These are phyloP conservation scores for Cephalopachus bancanus DNA, from an alignment of 2,797 vertebrate species.

Conservation along the genomic window DNA sequence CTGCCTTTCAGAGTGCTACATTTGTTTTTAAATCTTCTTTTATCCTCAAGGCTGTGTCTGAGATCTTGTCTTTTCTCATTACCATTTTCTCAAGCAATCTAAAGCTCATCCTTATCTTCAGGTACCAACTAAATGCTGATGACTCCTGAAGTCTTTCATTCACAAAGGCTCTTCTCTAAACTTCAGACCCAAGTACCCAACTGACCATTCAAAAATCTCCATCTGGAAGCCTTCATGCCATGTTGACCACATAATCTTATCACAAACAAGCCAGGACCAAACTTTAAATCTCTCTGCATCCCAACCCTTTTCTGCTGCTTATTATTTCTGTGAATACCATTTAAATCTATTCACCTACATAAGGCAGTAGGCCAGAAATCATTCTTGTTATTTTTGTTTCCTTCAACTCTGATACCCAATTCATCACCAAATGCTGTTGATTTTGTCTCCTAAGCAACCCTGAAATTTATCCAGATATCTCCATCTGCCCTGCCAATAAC, in stretches of 20 bases:
- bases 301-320: neutral
- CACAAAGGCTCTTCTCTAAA: neutral
- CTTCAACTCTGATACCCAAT: neutral
- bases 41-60: neutral
- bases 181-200: neutral
- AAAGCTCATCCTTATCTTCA: neutral
- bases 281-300: neutral
- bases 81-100: neutral
- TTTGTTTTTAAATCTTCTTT: neutral
- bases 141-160: too few species aligned
- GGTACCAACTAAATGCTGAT: neutral
- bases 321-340: neutral
- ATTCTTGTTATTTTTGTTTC: neutral
- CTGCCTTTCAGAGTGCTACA: neutral
- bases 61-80: neutral
- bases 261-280: neutral
- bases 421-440: slow-evolving; percentile 5
- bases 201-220: neutral
- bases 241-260: neutral
- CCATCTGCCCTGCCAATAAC: neutral
- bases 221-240: neutral
- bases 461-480: neutral
- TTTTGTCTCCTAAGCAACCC: slow-evolving; percentile 32
- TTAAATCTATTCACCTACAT: neutral
- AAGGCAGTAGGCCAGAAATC: neutral